Percentiles rank a stretch among this genome's conserved stretches.
These are phyloP conservation scores for Pristionchus exspectatus DNA, from an alignment of 2,888 invertebrate species.

Conservation along the genomic window DNA sequence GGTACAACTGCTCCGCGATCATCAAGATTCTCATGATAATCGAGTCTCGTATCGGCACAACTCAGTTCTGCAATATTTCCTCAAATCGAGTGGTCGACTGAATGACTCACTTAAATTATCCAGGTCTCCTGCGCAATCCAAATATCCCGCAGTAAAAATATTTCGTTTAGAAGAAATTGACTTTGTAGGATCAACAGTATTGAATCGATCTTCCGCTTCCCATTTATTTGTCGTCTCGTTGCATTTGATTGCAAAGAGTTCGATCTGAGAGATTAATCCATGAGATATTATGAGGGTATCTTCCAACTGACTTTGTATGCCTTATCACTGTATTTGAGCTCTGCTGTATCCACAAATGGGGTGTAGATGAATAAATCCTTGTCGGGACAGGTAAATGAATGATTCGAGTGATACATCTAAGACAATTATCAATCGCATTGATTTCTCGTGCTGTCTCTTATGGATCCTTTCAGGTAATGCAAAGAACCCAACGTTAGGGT, in stretches of 20 bases:
- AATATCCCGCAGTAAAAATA: neutral
- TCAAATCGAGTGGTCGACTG: neutral
- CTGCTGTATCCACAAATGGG: no score
- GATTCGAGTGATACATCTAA: no score
- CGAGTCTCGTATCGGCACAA: neutral
- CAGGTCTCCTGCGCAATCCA: neutral
- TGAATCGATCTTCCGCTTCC: neutral
- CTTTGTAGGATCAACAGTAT: neutral
- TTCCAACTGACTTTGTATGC: neutral
- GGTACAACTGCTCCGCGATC: neutral
- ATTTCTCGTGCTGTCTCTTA: no score
- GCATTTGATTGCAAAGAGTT: slow-evolving; percentile 2
- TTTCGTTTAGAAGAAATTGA: neutral
- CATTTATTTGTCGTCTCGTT: neutral
- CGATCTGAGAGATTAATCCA: neutral
- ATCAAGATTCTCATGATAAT: neutral
- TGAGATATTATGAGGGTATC: neutral
- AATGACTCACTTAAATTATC: neutral
- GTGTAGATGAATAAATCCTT: no score
- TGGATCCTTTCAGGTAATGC: neutral
- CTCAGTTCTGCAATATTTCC: neutral
- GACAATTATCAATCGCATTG: no score
- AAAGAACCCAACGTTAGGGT: neutral
- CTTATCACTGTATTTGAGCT: neutral
- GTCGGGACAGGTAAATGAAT: no score